These are phyloP conservation scores for Ecdyonurus torrentis DNA, from an alignment of 2,888 invertebrate species.

Conservation along the genomic window DNA sequence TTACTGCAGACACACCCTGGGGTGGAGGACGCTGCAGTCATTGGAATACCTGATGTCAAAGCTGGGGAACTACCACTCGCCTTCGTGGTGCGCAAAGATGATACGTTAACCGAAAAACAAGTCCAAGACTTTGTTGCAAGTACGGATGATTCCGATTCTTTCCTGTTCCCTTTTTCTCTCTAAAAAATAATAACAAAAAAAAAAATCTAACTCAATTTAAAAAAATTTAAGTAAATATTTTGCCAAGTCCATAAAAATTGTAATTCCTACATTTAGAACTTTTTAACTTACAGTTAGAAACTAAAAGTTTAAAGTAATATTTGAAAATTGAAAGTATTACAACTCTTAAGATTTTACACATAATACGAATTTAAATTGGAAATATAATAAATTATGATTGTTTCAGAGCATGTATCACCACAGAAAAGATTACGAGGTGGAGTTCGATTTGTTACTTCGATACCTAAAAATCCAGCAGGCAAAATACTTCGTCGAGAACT, in stretches of 20 bases:
- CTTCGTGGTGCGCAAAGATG: slow-evolving; percentile 48
- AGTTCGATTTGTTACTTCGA: slow-evolving; percentile 49
- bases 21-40: slow-evolving; percentile 64
- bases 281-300: no score
- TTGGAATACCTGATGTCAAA: slow-evolving; percentile 53
- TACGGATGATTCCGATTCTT: slow-evolving; percentile 13
- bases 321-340: no score
- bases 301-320: no score
- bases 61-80: slow-evolving; percentile 64
- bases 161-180: background rate
- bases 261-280: no score
- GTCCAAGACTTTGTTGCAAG: slow-evolving; percentile 30
- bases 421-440: slow-evolving; percentile 61
- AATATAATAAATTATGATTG: no score
- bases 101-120: slow-evolving; percentile 34
- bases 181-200: no score
- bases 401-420: slow-evolving; percentile 42
- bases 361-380: no score
- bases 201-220: no score
- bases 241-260: no score
- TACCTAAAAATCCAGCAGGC: slow-evolving; percentile 62
- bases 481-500: slow-evolving; percentile 55
- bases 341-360: no score
- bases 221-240: no score
- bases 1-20: slow-evolving; percentile 50